Percentiles rank a stretch among this genome's conserved stretches.
Evolutionary conservation across 2,888 invertebrate genomes (phyloP).

Genomic region (Tetropium fuscum): DNA sequence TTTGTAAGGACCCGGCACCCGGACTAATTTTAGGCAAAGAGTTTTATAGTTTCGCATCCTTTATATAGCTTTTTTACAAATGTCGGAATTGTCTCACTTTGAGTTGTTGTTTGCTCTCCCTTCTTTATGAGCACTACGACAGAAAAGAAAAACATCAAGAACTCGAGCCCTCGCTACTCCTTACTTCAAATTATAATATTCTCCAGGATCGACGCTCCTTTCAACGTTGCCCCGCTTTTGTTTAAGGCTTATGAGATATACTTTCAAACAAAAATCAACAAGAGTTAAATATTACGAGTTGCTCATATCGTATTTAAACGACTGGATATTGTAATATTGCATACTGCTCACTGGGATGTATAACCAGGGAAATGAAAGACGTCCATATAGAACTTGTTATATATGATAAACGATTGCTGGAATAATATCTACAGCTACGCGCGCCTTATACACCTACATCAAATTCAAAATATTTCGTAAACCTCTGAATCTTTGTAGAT

Average conservation of each 20-base stretch:
- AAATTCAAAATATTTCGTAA: no score
- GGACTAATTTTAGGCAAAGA: constrained; percentile 62
- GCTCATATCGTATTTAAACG: constrained; percentile 19
- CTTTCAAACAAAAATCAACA: constrained; percentile 45
- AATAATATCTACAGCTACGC: background rate
- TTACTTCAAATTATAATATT: constrained; percentile 49
- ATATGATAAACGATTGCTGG: background rate
- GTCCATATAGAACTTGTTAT: background rate
- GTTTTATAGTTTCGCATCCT: constrained; percentile 63
- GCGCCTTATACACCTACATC: background rate
- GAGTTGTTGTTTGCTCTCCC: constrained; percentile 54
- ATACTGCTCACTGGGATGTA: background rate
- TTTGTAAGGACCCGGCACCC: constrained; percentile 53
- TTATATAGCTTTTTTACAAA: constrained; percentile 61
- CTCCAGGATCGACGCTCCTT: constrained; percentile 40
- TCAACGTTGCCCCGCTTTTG: constrained; percentile 40
- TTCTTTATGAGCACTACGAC: constrained; percentile 38
- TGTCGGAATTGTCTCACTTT: constrained; percentile 60
- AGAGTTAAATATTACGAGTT: constrained; percentile 34
- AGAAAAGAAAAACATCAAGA: constrained; percentile 47
- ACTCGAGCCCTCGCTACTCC: constrained; percentile 34
- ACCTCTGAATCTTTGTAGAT: no score
- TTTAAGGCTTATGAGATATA: constrained; percentile 43
- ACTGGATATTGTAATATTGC: constrained; percentile 11
- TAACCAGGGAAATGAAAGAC: background rate